Base-by-base conservation (phyloP, 1,140 invertebrate species). In the Hydropsyche tenuis region DNA sequence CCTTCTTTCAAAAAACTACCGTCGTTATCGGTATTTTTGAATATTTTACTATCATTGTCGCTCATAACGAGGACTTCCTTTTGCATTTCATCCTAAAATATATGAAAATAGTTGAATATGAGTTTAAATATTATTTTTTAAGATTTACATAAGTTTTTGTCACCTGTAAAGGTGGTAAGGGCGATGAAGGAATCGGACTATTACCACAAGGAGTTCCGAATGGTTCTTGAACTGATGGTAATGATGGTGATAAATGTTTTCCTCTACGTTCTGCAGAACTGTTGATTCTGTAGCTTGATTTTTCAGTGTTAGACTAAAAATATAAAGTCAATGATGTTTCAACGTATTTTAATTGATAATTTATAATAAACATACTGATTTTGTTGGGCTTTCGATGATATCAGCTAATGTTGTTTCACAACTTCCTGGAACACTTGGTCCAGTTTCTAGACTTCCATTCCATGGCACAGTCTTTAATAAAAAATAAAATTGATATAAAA, bases 381-480 rank as follows among this genome's bases (percentile, higher is more conserved):
- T 85, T 56, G 78, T 80, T 1, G 84, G 84, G 56, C 83, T 84
- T 70, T 85, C 84, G 78, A 85, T 84, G 25, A 85, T 85, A 46
- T 85, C 83, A 43, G 84, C 81, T 14, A 85, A 75, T 0, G 83
- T 82, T 1, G 83, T 83, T 23, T 75, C 76, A 48, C 73, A 77
- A 48, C 76, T 77, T 16, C 76, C 76, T 12, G 73, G 76, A 18
- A 77, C 62, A 46, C 73, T 77, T 6, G 23, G 63, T 1, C 64
- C 70, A 22, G 18, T 63, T 0, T 83, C 83, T 60, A 84, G 82
- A 4, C 30, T 37, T 51, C 23, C 68, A 60, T 37, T 56, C 68
- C 68, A 70, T 18, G 3, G 48, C 3, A 18, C 1, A 27, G 51
- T 70, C 48, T 56, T 23, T 25, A 60, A 60, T 14, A 12, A 5